Evolutionary conservation across 2,113 vertebrate species (phyloP), one percentile per base, ranked within the genome.

Genomic region (Shinisaurus crocodilurus): DNA sequence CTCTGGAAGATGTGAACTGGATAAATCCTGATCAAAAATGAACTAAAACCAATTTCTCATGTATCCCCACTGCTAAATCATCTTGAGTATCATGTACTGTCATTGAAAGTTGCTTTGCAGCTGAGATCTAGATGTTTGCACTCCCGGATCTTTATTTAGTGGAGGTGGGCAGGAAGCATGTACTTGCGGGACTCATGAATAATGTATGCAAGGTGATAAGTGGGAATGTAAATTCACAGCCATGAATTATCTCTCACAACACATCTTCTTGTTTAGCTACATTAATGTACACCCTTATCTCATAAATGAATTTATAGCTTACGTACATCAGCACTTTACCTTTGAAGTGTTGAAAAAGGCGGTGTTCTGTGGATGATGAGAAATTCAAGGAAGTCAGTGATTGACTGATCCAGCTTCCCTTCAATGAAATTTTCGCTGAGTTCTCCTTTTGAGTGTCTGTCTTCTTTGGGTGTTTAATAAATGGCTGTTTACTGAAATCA

Each of bases 401-500:
- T 70, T 90, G 74, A 85, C 72, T 69, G 85, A 86, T 54, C 72
- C 0, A 6, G 34, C 45, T 91, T 91, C 43, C 88, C 88, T 70
- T 29, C 0, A 60, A 40, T 25, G 40, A 82, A 74, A 40, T 90
- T 82, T 92, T 80, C 29, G 65, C 69, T 91, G 70, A 90, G 18
- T 84, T 91, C 92, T 88, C 65, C 91, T 90, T 95, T 90, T 13
- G 88, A 83, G 82, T 91, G 76, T 60, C 89, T 94, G 87, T 94
- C 63, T 50, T 92, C 90, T 87, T 37, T 13, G 27, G 57, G 88
- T 90, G 60, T 92, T 94, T 93, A 88, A 89, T 93, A 95, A 96
- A 93, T 54, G 89, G 88, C 80, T 84, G 92, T 95, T 95, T 91
- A 91, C 90, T 40, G 48, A 88, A 95, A 96, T 95, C 95, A 91